Evolutionary conservation across 1,140 invertebrate genomes (phyloP), one percentile per base, ranked within the genome.

Genomic region (Cydia strobilella): DNA sequence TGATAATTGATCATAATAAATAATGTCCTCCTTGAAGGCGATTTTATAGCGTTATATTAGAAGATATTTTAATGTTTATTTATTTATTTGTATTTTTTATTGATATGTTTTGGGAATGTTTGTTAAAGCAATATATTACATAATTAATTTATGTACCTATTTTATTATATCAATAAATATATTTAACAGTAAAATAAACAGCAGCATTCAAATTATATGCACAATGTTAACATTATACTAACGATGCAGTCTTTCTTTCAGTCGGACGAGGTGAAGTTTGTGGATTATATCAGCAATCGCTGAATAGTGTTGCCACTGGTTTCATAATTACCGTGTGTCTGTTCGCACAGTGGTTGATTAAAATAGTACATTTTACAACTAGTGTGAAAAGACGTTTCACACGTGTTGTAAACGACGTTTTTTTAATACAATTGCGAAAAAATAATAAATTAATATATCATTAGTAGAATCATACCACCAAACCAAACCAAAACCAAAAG

Each of bases 221-320:
- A 59, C 54, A 59, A 59, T 59, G 54, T 59, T 59, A 59, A 59
- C 54, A 23, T 9, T 65, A 23, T 45, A 77, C 42, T 77, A 74
- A 73, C 63, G 23, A 48, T 51, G 10, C 1, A 73, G 63, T 75
- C 45, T 80, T 77, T 81, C 59, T 81, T 81, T 72, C 80, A 81
- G 80, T 78, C 18, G 31, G 76, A 65, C 27, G 77, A 79, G 80
- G 76, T 81, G 75, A 79, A 74, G 72, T 71, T 31, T 63, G 45
- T 72, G 69, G 62, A 78, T 48, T 74, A 13, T 76, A 69, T 48
- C 31, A 62, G 15, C 48, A 76, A 59, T 77, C 42, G 45, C 25
- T 51, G 15, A 75, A 35, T 45, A 71, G 15, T 23, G 74, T 69
- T 72, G 48, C 20, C 23, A 23, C 72, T 39, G 54, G 54, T 59